Base-by-base conservation (phyloP, 1,140 invertebrate species). In the Sinonovacula constricta region DNA sequence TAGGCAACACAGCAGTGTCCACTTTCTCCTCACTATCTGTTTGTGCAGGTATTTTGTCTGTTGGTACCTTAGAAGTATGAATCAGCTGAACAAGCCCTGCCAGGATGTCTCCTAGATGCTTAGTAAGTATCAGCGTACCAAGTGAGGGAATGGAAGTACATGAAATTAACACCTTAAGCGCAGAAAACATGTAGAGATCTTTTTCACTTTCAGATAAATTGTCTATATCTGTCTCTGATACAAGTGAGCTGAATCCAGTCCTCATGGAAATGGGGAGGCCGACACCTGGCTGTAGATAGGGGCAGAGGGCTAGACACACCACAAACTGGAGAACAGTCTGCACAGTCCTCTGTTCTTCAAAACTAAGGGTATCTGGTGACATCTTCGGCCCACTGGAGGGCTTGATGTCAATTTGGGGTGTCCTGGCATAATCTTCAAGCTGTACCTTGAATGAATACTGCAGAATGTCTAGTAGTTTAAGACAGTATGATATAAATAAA, bases 221-320 rank as follows among this genome's bases (percentile, higher is more conserved):
- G 15, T 51, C 22, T 0, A 39, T 36, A 10, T 45, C n/a, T 24
- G 45, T 28, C 7, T 28, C 57, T 36, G 56, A 49, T 30, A 85
- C 39, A 30, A 81, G 60, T 3, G 15, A 15, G 33, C 76, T 72
- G 76, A 81, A 88, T 18, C 77, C 79, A 12, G 87, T 80, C 59
- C 90, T 80, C 54, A 81, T 76, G 33, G 88, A 79, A n/a, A 88
- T 24, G 33, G 92, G 91, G 68, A 94, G 89, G 10, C 94, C 94
- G 66, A 96, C 86, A 2, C 94, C 93, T 54, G 93, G 92, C 71
- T 94, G 87, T 12, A 95, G 85, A 85, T 93, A 93, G 51, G 93
- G 92, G 63, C 93, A 90, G 51, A 95, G 92, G 71, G 95, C 95
- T 57, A 95, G 88, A 39, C 92, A 93, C 7, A 93, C 90, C 70